Percentiles rank a stretch among this genome's conserved stretches.
Conservation (phyloP, 1,140 invertebrate species). For the Battus philenor region DNA sequence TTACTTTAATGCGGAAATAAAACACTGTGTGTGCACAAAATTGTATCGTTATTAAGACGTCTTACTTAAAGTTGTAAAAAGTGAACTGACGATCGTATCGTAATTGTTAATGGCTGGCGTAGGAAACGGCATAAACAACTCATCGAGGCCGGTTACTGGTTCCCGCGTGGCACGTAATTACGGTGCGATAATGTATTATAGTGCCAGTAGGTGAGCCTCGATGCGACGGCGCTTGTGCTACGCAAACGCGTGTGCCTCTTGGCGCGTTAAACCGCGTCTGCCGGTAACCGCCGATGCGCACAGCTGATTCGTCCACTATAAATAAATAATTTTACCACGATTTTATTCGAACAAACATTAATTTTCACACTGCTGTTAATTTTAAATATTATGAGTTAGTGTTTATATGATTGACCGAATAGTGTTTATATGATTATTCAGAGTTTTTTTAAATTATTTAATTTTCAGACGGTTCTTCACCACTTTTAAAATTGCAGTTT, state of each 20-base stretch:
- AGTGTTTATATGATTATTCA: too few species aligned
- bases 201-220: conserved; percentile 1
- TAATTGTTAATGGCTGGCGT: conserved; percentile 25
- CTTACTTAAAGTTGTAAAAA: background rate
- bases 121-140: conserved; percentile 38
- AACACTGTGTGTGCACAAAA: too few species aligned
- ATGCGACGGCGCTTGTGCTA: conserved; percentile 16
- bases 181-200: conserved; percentile 16
- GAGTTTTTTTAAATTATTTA: too few species aligned
- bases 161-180: conserved; percentile 36
- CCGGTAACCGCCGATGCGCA: conserved; percentile 19
- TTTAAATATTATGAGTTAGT: too few species aligned
- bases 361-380: too few species aligned
- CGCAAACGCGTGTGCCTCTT: conserved; percentile 19
- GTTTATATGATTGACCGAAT: too few species aligned
- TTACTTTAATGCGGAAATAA: too few species aligned
- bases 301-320: conserved; percentile 45
- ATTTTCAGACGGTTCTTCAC: too few species aligned
- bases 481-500: too few species aligned
- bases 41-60: too few species aligned
- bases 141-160: conserved; percentile 33
- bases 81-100: conserved; percentile 17
- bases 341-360: too few species aligned
- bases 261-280: conserved; percentile 21
- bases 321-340: too few species aligned